Evolutionary conservation across 2,113 vertebrate genomes (phyloP), one percentile per base, ranked within the genome.

Genomic region (Chelonoidis abingdonii): DNA sequence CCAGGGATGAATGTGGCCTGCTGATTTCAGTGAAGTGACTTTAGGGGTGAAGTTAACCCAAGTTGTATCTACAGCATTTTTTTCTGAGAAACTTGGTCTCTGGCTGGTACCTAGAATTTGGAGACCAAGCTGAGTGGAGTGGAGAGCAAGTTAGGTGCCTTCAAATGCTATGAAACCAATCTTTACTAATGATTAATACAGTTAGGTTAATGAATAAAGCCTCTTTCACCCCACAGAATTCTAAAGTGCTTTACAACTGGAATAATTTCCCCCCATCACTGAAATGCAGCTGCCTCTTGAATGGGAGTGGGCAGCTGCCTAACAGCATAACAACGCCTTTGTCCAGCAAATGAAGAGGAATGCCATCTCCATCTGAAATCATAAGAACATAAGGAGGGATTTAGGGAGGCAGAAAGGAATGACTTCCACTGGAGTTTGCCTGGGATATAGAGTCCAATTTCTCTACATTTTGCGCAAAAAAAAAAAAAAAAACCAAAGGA

Each of bases 361-460:
- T 19, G 24, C 50, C 75, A 89, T 84, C 8, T 35, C 10, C 81
- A 83, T 62, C 14, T 85, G 65, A 62, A 52, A 19, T 50, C 50
- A 50, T 50, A 14, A 50, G 50, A 14, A 14, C 13, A 50, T 50
- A 50, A 80, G 86, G 35, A 85, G 41, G 82, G 41, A 10, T 57
- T 91, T 89, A 44, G 52, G 78, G 47, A 44, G 25, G 22, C 41
- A 52, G 12, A 83, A n/a, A 52, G 65, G 54, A 93, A 88, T 91
- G 94, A 92, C 52, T 89, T 52, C 53, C 22, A 31, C 14, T 91
- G 12, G 83, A 96, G 86, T 95, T 91, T 93, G 14, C 22, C 72
- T 80, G 38, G 79, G 35, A 83, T 53, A 8, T 21, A 4, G 8
- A 93, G 49, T n/a, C 53, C 85, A 89, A 93, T 90, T 65, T 88